Conservation (phyloP, 2,888 invertebrate species). For the Drosophila atripex region DNA sequence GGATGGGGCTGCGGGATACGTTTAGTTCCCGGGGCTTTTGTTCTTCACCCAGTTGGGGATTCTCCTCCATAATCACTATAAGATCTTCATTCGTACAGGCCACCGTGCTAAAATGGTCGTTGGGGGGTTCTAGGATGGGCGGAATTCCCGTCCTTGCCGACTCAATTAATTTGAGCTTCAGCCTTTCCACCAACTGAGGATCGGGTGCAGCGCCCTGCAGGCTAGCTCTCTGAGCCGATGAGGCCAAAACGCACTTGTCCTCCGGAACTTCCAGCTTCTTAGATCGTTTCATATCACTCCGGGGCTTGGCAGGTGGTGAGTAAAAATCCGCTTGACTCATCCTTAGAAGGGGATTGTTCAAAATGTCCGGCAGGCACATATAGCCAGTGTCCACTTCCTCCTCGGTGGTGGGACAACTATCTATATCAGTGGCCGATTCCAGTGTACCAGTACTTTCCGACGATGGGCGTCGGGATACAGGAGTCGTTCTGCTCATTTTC, state of each 20-base stretch:
- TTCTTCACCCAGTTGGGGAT: conserved; percentile 25
- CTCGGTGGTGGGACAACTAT: background rate
- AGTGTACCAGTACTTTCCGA: background rate
- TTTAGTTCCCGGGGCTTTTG: conserved; percentile 44
- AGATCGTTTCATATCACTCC: background rate
- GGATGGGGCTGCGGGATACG: conserved; percentile 67
- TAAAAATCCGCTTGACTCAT: background rate
- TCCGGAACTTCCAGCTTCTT: conserved; percentile 15
- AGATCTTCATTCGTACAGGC: conserved; percentile 43
- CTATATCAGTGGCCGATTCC: background rate
- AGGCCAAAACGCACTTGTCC: conserved; percentile 29
- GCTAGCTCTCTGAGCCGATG: conserved; percentile 50
- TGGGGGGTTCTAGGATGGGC: conserved; percentile 28
- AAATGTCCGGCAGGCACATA: background rate
- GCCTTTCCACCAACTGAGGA: conserved; percentile 2
- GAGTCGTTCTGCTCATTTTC: background rate
- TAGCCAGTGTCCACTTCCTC: background rate
- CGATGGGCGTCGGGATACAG: background rate
- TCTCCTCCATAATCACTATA: conserved; percentile 25
- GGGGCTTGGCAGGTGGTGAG: background rate
- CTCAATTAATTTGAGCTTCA: background rate
- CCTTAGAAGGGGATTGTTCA: background rate
- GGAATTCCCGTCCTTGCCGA: background rate
- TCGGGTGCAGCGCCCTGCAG: conserved; percentile 31
- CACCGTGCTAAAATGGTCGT: conserved; percentile 59